Evolutionary conservation across 2,888 invertebrate species (phyloP).

Genomic region (Heliconius aoede): DNA sequence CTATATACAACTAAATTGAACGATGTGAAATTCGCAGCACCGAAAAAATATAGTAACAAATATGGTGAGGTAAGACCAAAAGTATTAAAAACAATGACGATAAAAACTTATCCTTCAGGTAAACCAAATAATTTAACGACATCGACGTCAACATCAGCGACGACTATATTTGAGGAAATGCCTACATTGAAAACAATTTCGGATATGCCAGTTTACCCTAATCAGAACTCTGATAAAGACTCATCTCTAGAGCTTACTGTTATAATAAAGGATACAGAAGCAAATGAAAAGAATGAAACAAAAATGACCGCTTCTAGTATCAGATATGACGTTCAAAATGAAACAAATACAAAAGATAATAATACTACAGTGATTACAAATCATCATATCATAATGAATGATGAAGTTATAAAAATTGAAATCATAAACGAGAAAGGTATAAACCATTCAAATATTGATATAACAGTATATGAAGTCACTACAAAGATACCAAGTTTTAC

Average conservation of each 20-base stretch:
- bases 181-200: constrained; percentile 42
- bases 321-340: neutral
- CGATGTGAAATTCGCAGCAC: constrained; percentile 58
- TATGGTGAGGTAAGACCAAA: constrained; percentile 61
- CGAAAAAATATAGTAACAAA: constrained; percentile 71
- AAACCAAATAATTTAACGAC: constrained; percentile 21
- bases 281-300: constrained; percentile 49
- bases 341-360: constrained; percentile 25
- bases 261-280: constrained; percentile 64
- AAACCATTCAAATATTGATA: constrained; percentile 51
- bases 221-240: constrained; percentile 56
- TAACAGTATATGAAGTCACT: constrained; percentile 62
- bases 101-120: constrained; percentile 8
- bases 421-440: constrained; percentile 54
- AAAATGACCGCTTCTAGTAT: neutral
- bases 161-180: constrained; percentile 48
- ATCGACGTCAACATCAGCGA: constrained; percentile 31
- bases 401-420: constrained; percentile 50
- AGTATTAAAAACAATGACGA: constrained; percentile 49
- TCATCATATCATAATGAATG: constrained; percentile 43
- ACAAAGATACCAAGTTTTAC: constrained; percentile 62
- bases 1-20: constrained; percentile 50
- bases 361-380: constrained; percentile 30
- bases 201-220: constrained; percentile 13
- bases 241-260: constrained; percentile 70